Base-by-base conservation (phyloP, 2,888 invertebrate genomes). In the Pyralis farinalis region DNA sequence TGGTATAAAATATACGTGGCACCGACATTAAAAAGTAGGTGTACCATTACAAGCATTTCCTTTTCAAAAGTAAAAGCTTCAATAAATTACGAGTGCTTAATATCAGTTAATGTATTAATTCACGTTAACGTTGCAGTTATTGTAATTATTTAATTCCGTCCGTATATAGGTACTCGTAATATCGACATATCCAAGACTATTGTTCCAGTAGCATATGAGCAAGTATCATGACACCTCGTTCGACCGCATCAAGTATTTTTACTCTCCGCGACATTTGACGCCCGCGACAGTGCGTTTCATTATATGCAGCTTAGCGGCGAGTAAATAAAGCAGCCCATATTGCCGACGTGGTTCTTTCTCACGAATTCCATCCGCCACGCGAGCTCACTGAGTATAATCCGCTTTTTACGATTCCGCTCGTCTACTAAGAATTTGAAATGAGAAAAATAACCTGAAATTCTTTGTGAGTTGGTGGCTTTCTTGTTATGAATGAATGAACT, bases 281-380 rank as follows among this genome's bases (percentile, higher is more conserved):
- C 77, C 67, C 70, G 77, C 81, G 84, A 80, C 85, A 82, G 78
- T 87, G 86, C 86, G 86, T 87, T 87, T 88, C 87, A 88, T 88
- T 88, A 88, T 87, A 86, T 87, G 87, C 87, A 87, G 88, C 88
- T 88, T 87, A 88, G 84, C 65, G 73, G 77, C 71, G 71, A 66
- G 84, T 83, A 88, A 88, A 87, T 86, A 88, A 85, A 83, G 72
- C 73, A 75, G 60, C 69, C 80, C 81, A 82, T 87, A 86, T 88
- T 87, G 82, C 86, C 77, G 71, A 73, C 71, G 72, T 73, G 71
- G 74, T 67, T 79, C 78, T 80, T 79, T 79, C 74, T 72, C 78
- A 73, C 81, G 73, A 78, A 82, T 86, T 81, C 81, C 81, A 79
- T 77, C 77, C 76, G 53, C 70, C 71, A 70, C 72, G 67, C 72